Percentiles rank a stretch among this genome's conserved stretches.
These are phyloP conservation scores for Melinaea marsaeus DNA, from an alignment of 2,888 invertebrate genomes.

Conservation along the genomic window DNA sequence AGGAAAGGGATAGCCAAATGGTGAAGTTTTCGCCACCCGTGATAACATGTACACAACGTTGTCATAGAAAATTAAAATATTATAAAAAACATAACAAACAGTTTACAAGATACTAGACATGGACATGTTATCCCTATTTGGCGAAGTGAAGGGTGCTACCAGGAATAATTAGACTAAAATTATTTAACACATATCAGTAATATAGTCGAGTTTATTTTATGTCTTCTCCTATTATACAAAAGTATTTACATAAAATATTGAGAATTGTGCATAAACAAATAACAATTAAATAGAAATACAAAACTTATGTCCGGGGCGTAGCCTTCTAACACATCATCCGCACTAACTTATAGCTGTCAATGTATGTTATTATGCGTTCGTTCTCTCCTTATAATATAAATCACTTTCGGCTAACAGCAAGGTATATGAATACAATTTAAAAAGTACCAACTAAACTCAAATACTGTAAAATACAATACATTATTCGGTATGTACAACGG, in stretches of 20 bases:
- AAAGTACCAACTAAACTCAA: constrained; percentile 76
- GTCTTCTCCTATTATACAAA: constrained; percentile 78
- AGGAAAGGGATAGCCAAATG: constrained; percentile 61
- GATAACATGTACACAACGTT: constrained; percentile 69
- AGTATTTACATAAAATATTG: constrained; percentile 79
- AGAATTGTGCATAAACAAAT: constrained; percentile 80
- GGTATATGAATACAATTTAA: constrained; percentile 75
- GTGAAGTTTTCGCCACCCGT: constrained; percentile 53
- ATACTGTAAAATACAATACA: constrained; percentile 77
- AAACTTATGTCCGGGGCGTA: constrained; percentile 72
- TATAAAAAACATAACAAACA: constrained; percentile 7
- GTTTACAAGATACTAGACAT: constrained; percentile 30
- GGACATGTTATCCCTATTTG: constrained; percentile 77
- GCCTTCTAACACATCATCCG: constrained; percentile 72
- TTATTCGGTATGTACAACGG: constrained; percentile 70
- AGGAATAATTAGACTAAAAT: constrained; percentile 79
- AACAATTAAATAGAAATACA: constrained; percentile 79
- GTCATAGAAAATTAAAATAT: constrained; percentile 14
- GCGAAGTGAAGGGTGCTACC: constrained; percentile 78
- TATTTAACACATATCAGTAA: constrained; percentile 77
- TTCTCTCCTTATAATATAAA: constrained; percentile 73
- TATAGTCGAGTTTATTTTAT: constrained; percentile 79
- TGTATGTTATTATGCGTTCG: constrained; percentile 74
- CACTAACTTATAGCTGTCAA: constrained; percentile 73
- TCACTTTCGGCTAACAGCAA: constrained; percentile 74